Base-by-base conservation (phyloP, 2,888 invertebrate genomes). In the Nomada hirtipes region DNA sequence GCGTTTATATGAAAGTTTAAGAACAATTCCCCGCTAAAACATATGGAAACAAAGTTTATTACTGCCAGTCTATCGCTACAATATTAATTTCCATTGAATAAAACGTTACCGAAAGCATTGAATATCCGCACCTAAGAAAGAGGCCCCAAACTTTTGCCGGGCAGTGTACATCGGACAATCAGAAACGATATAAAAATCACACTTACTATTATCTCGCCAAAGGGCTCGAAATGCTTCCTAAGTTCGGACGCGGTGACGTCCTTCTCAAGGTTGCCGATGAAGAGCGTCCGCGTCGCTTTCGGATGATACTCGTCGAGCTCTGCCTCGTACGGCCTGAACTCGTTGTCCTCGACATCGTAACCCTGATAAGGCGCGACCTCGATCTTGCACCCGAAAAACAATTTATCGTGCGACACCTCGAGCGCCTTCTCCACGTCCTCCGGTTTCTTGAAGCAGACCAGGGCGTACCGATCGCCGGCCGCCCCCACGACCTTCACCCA, bases 221-320 rank as follows among this genome's bases (percentile, higher is more conserved):
- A 99, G 91, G 97, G 97, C 93, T 98, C 98, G 94, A 99, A 99
- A 93, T 98, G 97, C 92, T 98, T 98, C 92, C 98, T 96, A 90
- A 99, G 95, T 93, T 98, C 98, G 88, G 97, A 96, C 89, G 97
- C 97, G 70, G 98, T 98, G 81, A 98, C 97, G 92, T 98, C 98
- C 94, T 98, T 98, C 93, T 99, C 99, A 92, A 99, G 95, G 94
- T 99, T 99, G 86, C 99, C 98, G 93, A 99, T 98, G 95, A 99
- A 99, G 90, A 99, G 95, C 50, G 99, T 99, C 89, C 99, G 96
- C 71, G 99, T 99, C 75, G 99, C 98, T 94, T 98, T 99, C 67
- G 98, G 98, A 95, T 99, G 98, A 94, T 97, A 98, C 94, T 99
- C 99, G 94, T 99, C 98, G 92, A 98, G 96, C 94, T 98, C 98